phyloP scores from a whole-genome alignment of 2,797 vertebrate species.

The Lacerta agilis region DNA sequence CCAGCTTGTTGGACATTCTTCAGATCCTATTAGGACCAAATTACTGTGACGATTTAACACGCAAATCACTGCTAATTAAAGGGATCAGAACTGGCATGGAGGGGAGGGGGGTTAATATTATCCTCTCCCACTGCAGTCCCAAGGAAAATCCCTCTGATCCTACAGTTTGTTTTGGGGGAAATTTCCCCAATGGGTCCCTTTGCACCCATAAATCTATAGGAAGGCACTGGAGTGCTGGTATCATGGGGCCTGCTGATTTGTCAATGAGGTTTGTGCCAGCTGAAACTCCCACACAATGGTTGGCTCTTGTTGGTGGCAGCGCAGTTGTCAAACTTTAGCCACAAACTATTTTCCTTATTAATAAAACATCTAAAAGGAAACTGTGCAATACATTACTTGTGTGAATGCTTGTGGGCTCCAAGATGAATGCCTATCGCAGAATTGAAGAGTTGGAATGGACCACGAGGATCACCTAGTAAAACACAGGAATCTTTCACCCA shows the following conservation, averaged over 20 bases:
- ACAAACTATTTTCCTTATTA: too few species aligned
- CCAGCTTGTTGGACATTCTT: neutral
- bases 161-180: neutral
- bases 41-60: neutral
- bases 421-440: too few species aligned
- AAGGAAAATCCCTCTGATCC: too few species aligned
- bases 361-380: neutral
- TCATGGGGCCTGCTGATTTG: too few species aligned
- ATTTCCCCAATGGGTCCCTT: neutral
- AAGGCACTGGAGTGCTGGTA: too few species aligned
- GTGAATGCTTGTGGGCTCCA: neutral
- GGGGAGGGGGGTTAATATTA: neutral
- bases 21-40: neutral
- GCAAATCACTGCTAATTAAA: neutral
- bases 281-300: too few species aligned
- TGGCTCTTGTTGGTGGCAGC: too few species aligned
- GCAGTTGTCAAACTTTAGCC: too few species aligned
- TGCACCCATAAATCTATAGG: too few species aligned
- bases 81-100: neutral
- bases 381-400: neutral
- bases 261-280: too few species aligned
- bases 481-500: too few species aligned
- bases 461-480: neutral
- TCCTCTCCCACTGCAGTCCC: neutral
- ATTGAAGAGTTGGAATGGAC: too few species aligned